Conservation (phyloP, 2,888 invertebrate genomes). For the Ganaspis brasiliensis region DNA sequence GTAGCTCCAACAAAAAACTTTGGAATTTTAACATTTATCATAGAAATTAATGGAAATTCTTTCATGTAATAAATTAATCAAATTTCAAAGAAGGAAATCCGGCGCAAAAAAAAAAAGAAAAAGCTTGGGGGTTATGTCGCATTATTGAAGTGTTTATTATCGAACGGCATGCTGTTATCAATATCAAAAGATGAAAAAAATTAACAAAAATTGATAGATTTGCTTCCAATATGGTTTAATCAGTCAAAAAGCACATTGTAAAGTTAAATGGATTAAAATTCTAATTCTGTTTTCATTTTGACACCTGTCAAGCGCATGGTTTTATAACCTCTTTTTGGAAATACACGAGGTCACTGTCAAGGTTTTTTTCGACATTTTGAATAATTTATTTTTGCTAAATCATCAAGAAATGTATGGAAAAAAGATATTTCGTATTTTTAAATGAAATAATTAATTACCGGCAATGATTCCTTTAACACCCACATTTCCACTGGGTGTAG, state of each 20-base stretch:
- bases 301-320: constrained; percentile 40
- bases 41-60: background rate
- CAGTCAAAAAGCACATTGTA: background rate
- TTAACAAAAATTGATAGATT: background rate
- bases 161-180: too few species aligned
- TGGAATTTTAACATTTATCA: background rate
- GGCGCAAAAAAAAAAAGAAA: background rate
- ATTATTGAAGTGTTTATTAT: background rate
- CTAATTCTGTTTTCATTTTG: constrained; percentile 20
- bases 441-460: constrained; percentile 80
- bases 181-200: background rate
- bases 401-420: background rate
- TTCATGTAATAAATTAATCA: too few species aligned
- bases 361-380: background rate
- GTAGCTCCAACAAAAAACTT: background rate
- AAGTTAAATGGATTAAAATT: background rate
- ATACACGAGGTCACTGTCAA: constrained; percentile 33
- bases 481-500: constrained; percentile 83
- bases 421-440: background rate
- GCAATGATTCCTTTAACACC: constrained; percentile 96
- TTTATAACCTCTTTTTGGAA: constrained; percentile 24
- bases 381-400: background rate
- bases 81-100: constrained; percentile 18
- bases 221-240: background rate
- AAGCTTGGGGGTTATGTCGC: constrained; percentile 29